phyloP scores from a whole-genome alignment of 1,140 invertebrate species.

The Panagrolaimus sp. region DNA sequence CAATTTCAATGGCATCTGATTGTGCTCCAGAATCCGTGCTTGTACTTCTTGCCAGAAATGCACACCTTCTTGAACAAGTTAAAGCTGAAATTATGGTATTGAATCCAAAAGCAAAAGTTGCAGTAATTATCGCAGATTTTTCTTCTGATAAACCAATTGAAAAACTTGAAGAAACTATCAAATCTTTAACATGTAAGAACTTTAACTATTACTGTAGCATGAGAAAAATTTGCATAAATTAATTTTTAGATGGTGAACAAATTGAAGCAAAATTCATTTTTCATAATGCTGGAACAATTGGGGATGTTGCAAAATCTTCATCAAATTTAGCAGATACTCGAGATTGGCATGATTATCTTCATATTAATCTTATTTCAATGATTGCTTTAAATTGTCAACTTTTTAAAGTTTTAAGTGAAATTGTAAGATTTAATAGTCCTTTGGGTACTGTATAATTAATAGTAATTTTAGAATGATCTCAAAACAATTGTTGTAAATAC shows the following conservation, averaged over 20 bases:
- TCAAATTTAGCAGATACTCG: constrained; percentile 63
- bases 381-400: constrained; percentile 74
- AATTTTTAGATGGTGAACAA: constrained; percentile 5
- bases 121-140: constrained; percentile 49
- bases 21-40: constrained; percentile 25
- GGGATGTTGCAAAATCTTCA: constrained; percentile 69
- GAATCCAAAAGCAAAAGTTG: constrained; percentile 30
- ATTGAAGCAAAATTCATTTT: constrained; percentile 73
- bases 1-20: constrained; percentile 32
- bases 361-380: constrained; percentile 75
- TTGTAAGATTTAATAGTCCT: constrained; percentile 53
- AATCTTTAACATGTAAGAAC: neutral
- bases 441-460: neutral
- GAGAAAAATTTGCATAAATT: constrained; percentile 8
- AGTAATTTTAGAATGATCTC: constrained; percentile 31
- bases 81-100: constrained; percentile 25
- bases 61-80: constrained; percentile 23
- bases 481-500: constrained; percentile 73
- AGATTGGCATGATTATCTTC: constrained; percentile 66
- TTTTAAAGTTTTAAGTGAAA: constrained; percentile 64
- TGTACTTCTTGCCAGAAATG: constrained; percentile 34
- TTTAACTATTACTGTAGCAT: neutral
- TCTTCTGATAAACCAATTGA: constrained; percentile 27
- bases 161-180: constrained; percentile 15
- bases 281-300: constrained; percentile 82